These are phyloP conservation scores for Bungarus multicinctus DNA, from an alignment of 2,113 vertebrate genomes.

Conservation along the genomic window DNA sequence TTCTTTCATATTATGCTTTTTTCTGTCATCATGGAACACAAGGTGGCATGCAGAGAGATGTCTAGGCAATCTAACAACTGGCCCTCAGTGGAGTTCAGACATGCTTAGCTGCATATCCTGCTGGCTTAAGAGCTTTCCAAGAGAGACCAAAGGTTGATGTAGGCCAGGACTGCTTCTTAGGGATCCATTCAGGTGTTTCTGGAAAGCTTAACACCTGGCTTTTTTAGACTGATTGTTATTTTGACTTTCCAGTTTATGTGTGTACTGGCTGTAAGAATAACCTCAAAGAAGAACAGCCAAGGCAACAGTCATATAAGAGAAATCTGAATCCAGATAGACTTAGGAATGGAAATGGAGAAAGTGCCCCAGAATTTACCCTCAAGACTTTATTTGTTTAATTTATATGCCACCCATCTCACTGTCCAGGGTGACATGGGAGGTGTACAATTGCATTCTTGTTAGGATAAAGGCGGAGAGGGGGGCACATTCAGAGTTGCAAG, in stretches of 20 bases:
- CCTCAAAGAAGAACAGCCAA: background rate
- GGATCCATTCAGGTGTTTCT: background rate
- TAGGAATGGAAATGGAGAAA: background rate
- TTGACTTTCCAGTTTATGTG: background rate
- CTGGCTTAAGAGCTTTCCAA: background rate
- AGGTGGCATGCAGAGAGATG: background rate
- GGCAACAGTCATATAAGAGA: background rate
- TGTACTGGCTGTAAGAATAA: background rate
- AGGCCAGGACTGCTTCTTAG: background rate
- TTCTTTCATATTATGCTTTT: background rate
- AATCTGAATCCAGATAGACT: background rate
- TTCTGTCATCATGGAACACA: background rate
- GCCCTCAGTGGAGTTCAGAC: background rate
- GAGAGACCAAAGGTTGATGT: background rate
- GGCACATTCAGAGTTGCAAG: background rate
- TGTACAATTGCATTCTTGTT: background rate
- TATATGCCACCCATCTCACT: background rate
- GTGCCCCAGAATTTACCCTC: background rate
- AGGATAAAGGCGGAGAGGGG: background rate
- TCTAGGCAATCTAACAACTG: background rate
- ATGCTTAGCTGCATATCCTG: background rate
- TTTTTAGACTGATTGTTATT: background rate
- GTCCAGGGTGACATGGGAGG: background rate
- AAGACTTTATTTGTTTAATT: background rate
- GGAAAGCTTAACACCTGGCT: background rate